Conservation (phyloP, 2,113 vertebrate genomes). For the Myotis brandtii region DNA sequence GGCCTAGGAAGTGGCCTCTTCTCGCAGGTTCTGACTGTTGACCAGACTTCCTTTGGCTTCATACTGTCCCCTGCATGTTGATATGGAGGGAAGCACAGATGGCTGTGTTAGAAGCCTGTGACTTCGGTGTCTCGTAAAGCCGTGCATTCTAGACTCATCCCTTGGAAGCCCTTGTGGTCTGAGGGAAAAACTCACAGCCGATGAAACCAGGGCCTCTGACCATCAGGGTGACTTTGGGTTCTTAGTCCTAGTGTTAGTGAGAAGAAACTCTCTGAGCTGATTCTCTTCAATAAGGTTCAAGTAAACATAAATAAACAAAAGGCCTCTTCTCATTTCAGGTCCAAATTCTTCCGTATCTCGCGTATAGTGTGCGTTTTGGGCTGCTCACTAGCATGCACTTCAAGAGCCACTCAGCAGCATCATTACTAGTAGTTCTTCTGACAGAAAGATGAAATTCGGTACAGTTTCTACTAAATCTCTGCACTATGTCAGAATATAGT, state of each 20-base stretch:
- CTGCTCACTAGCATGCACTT: background rate
- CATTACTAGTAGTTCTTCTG: background rate
- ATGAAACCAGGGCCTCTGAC: background rate
- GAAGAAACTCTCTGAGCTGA: background rate
- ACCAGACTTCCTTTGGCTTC: background rate
- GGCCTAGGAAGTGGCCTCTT: background rate
- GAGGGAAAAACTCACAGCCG: background rate
- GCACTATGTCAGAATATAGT: background rate
- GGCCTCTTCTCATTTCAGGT: background rate
- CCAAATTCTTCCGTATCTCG: background rate
- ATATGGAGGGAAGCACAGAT: background rate
- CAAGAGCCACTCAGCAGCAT: background rate
- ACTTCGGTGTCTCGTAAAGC: background rate
- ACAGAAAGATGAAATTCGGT: background rate
- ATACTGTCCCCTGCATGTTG: no score
- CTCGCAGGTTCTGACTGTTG: background rate
- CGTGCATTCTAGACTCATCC: background rate
- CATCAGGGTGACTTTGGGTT: background rate
- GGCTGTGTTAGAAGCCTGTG: background rate
- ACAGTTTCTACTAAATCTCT: background rate
- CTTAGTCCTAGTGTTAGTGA: background rate
- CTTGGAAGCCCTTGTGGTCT: background rate
- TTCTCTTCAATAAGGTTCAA: constrained; percentile 40
- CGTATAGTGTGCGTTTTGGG: constrained; percentile 33
- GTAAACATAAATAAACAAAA: constrained; percentile 6